Base-by-base conservation (phyloP, 2,113 vertebrate genomes). In the Hippocampus abdominalis region DNA sequence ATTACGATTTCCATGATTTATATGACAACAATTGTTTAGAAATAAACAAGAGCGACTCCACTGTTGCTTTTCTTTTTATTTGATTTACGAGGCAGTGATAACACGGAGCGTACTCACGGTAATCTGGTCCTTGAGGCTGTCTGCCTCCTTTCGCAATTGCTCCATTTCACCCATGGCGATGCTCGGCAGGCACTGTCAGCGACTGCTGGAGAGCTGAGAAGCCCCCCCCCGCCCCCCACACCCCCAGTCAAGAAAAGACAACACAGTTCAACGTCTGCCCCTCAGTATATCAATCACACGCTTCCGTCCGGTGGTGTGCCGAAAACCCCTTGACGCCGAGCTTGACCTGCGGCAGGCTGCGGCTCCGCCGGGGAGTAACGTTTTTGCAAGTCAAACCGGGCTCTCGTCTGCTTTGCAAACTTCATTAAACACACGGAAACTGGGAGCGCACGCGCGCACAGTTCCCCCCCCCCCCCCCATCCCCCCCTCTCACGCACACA, bases 111-210 rank as follows among this genome's bases (percentile, higher is more conserved):
- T 63, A 86, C 86, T 96, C 88, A 98, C 97, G 74, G 94, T 93
- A 77, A 99, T 99, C 86, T 99, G 94, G 72, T 96, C 95, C 92
- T 99, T 98, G 82, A 99, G 93, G 81, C 87, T 93, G 74, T 98
- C 96, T 2, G 94, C 93, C 84, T 99, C 97, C 86, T 98, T 96
- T 86, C 95, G 91, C 89, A 99, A 84, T 89, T 98, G 89, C 61
- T 96, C 97, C 88, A 99, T 94, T 91, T 99, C 97, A 87, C 95
- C 95, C 97, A 98, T 98, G 89, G 87, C 29, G 73, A 79, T 85
- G 82, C 77, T 75, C 73, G 73, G 76, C 66, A 85, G 81, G 75
- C 73, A 65, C 78, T 48, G 74, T 88, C 85, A 88, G n/a, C 82
- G 80, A 84, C 71, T 68, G 72, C 71, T 78, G 82, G 77, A 68